Base-by-base conservation (phyloP, 2,797 vertebrate genomes). In the Chaetophractus vellerosus region DNA sequence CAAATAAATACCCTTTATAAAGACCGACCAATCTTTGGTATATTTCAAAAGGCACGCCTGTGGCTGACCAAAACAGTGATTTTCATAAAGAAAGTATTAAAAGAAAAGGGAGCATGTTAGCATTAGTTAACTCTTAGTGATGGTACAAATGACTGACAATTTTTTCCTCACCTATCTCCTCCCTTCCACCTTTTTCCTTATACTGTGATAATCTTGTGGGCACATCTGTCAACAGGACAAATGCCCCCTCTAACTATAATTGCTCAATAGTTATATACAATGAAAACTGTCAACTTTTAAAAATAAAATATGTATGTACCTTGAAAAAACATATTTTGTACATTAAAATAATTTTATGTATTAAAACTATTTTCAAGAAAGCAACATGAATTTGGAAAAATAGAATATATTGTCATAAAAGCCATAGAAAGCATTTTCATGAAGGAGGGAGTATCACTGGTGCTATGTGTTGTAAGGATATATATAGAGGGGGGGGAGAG, bases 261-360 rank as follows among this genome's bases (percentile, higher is more conserved):
- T 98, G 99, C 99, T 98, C 98, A 98, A 98, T 98, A 99, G 99
- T 98, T 99, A 98, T 99, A 99, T 99, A 99, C 98, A 99, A 99
- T 98, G 63, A 91, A 97, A 99, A 99, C 98, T 99, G 99, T 99
- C 99, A 99, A 99, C 98, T 98, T 99, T 98, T 98, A 98, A 98
- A 98, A 98, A 99, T 99, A 99, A 99, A 99, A 98, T 98, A 98
- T 99, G 98, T 99, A 98, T 97, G 98, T 98, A 98, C 98, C 98
- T 98, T 97, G 97, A 55, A 55, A 55, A 55, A 55, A 19, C 50
- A 55, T 18, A 55, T 18, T 55, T 55, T 55, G 5, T 45, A 45
- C 45, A 45, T 45, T 45, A 45, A 45, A 45, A 45, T 10, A 45
- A 45, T 45, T 45, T 87, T 82, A 66, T 24, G 68, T 82, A 52